Percentiles rank a stretch among this genome's conserved stretches.
Conservation (phyloP, 2,797 vertebrate genomes). For the Phoxinus dragarum region DNA sequence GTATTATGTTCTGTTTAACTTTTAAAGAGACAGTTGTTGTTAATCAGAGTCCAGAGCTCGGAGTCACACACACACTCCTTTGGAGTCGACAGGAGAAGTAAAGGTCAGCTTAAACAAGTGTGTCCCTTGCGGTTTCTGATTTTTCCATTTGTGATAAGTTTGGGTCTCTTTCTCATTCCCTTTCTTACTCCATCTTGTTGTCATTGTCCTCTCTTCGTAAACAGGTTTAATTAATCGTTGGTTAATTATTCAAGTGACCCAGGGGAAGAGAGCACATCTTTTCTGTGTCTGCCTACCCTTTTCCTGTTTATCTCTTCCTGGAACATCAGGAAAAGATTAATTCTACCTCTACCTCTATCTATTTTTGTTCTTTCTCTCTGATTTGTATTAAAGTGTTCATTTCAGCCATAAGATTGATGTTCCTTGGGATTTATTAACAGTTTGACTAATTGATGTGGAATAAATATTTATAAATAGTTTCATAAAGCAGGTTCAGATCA, state of each 20-base stretch:
- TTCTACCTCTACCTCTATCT: not conserved
- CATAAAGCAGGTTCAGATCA: not conserved
- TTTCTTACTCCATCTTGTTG: constrained; percentile 55
- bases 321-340: constrained; percentile 16
- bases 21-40: constrained; percentile 35
- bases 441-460: not conserved
- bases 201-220: constrained; percentile 72
- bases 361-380: not conserved
- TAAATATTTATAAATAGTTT: not conserved
- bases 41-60: constrained; percentile 1
- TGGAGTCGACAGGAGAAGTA: constrained; percentile 34
- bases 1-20: constrained; percentile 30
- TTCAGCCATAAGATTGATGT: not conserved
- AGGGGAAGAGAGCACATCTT: constrained; percentile 63
- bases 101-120: constrained; percentile 59
- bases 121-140: constrained; percentile 42
- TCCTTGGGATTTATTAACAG: not conserved
- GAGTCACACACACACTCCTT: constrained; percentile 10
- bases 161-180: constrained; percentile 25
- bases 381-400: not conserved
- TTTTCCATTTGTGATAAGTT: constrained; percentile 45
- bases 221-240: constrained; percentile 79
- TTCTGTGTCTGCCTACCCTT: constrained; percentile 26
- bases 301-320: constrained; percentile 8
- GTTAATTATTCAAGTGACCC: constrained; percentile 79